These are phyloP conservation scores for Melanostigma gelatinosum DNA, from an alignment of 2,113 vertebrate species.

Conservation along the genomic window DNA sequence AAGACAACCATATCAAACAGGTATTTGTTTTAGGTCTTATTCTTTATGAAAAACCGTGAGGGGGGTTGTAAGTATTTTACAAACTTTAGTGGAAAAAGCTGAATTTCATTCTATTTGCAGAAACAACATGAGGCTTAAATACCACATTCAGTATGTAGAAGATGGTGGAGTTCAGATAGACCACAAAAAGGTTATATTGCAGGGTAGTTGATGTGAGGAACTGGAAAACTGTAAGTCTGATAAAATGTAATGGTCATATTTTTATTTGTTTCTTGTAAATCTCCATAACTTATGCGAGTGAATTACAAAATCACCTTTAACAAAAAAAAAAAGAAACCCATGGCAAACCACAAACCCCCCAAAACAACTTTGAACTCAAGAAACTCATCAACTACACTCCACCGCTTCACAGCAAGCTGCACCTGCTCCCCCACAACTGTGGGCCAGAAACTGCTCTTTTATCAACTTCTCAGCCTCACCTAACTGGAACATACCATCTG, in stretches of 20 bases:
- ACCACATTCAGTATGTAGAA: background rate
- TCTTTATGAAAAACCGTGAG: background rate
- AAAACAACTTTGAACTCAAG: background rate
- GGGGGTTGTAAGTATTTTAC: background rate
- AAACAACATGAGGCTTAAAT: background rate
- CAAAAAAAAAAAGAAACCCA: background rate
- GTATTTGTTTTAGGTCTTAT: background rate
- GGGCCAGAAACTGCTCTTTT: background rate
- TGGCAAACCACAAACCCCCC: background rate
- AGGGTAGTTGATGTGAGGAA: too few species aligned
- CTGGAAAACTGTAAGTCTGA: background rate
- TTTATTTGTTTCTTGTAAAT: background rate
- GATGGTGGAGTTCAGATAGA: background rate
- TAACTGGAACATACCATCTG: constrained; percentile 27
- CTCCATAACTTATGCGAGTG: too few species aligned
- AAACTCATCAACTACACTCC: background rate
- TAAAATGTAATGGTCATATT: background rate
- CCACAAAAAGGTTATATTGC: background rate
- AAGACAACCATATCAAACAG: too few species aligned
- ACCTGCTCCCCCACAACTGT: background rate
- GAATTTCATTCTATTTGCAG: background rate
- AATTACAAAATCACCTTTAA: background rate
- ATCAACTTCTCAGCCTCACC: background rate
- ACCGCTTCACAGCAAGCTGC: background rate
- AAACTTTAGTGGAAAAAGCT: background rate